Base-by-base conservation (phyloP, 2,888 invertebrate genomes). In the Chrysodeixis includens region DNA sequence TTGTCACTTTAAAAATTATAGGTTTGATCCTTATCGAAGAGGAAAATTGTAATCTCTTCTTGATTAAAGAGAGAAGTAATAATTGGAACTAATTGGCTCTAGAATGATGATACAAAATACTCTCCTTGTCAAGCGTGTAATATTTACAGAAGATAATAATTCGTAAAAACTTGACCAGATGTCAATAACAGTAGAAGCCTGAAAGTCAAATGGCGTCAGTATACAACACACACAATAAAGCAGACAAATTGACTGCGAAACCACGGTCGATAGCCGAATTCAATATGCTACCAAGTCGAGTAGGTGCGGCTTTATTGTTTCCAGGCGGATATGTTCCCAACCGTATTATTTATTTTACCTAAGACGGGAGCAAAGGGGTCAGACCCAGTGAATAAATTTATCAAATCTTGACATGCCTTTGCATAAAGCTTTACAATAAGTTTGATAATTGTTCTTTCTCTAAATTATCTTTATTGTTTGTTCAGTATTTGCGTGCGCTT, bases 241-340 rank as follows among this genome's bases (percentile, higher is more conserved):
- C 90, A 88, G 88, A 89, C 90, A 92, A 93, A 93, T 92, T 88
- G 90, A 90, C 92, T 91, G 91, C 87, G 87, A 92, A 91, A 90
- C 88, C 83, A 83, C 84, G 83, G 78, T 83, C 84, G 80, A 86
- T 83, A 81, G 83, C 84, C 85, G 84, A 84, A 89, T 91, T 89
- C 90, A 90, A 91, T 92, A 90, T 85, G 83, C 76, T 79, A 84
- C 82, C 83, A 79, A 83, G 78, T 70, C 74, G 69, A 82, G 79
- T 85, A 90, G 91, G 91, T 86, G 91, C 82, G 91, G 86, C 89
- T 71, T 83, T 88, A 90, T 91, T 91, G 91, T 92, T 88, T 88
- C 89, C 86, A 88, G 78, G 87, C 88, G 90, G 90, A 90, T 88
- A 88, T 89, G 57, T 49, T 80, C 82, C 81, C 78, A 74, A 83